Evolutionary conservation across 35 echinoderm and acorn worm species (phyloP).

Genomic region (Hemicentrotus pulcherrimus): DNA sequence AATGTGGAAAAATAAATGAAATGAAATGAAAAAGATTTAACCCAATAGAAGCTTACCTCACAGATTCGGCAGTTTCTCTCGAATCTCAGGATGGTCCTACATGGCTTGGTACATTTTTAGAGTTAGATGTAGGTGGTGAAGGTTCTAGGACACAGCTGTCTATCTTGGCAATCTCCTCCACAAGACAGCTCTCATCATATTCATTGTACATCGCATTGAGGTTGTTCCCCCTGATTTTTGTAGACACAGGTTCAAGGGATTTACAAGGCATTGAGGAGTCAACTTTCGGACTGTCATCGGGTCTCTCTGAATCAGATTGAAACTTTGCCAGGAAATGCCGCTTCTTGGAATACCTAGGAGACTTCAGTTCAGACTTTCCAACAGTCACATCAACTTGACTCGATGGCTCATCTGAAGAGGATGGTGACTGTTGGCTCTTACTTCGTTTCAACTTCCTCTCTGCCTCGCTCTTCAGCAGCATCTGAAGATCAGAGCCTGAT

Average conservation of each 20-base stretch:
- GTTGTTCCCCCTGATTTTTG: background rate
- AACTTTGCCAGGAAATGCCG: constrained; percentile 1
- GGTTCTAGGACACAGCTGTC: background rate
- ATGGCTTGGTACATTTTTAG: background rate
- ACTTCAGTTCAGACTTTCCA: background rate
- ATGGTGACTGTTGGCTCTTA: background rate
- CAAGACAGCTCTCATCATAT: constrained; percentile 29
- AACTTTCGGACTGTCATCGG: background rate
- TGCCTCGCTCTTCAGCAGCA: background rate
- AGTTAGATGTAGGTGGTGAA: background rate
- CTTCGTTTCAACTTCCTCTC: background rate
- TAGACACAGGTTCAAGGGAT: background rate
- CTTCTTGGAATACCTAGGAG: background rate
- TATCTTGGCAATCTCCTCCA: background rate
- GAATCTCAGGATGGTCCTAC: background rate
- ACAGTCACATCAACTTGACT: background rate
- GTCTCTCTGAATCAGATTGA: background rate
- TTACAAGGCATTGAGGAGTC: background rate
- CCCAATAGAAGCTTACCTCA: background rate
- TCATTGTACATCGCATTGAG: background rate
- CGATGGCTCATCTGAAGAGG: background rate
- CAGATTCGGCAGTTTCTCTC: background rate
- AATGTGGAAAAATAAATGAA: no score
- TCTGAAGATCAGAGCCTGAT: background rate
- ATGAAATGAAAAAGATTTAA: background rate